Base-by-base conservation (phyloP, 2,113 vertebrate species). In the Holacanthus passer region DNA sequence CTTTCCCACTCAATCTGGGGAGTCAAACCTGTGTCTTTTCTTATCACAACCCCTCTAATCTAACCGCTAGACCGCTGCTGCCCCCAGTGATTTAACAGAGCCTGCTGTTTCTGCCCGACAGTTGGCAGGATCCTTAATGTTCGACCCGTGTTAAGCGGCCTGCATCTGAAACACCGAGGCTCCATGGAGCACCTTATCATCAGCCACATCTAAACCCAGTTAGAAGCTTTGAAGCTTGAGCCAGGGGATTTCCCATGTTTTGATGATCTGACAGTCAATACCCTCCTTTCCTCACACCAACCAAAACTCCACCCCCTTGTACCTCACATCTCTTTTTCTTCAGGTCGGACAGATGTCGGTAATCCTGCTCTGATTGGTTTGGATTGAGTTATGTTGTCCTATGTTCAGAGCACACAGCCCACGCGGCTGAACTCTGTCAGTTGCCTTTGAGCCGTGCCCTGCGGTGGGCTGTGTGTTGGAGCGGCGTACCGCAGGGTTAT, bases 191-290 rank as follows among this genome's bases (percentile, higher is more conserved):
- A 62, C 43, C 50, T 73, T 73, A 67, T 89, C 81, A 24, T 69
- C 73, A 77, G 80, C 88, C 88, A 92, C 92, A 87, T 91, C 89
- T 91, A 85, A 88, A 83, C 83, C 71, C 70, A 48, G 50, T 79
- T 55, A 48, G 53, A 68, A 35, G 73, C 92, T 94, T 93, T 94
- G 92, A 93, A 93, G 91, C 81, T 17, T 62, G 80, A 92, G 77
- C 82, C 86, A 50, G 93, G 92, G 93, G 87, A 73, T 90, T 91
- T 91, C 90, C 91, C 68, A 43, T 56, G 88, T 89, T 93, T 82
- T 85, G 73, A 90, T 75, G 82, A 72, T 79, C 76, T 80, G 87
- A 92, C 89, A 89, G 81, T 52, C 76, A 4, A 83, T 70, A 35
- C 81, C 84, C 84, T 88, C 73, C 82, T 89, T 47, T 73, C 43